Conservation (phyloP, 1,140 invertebrate genomes). For the Thereuonema tuberculata region DNA sequence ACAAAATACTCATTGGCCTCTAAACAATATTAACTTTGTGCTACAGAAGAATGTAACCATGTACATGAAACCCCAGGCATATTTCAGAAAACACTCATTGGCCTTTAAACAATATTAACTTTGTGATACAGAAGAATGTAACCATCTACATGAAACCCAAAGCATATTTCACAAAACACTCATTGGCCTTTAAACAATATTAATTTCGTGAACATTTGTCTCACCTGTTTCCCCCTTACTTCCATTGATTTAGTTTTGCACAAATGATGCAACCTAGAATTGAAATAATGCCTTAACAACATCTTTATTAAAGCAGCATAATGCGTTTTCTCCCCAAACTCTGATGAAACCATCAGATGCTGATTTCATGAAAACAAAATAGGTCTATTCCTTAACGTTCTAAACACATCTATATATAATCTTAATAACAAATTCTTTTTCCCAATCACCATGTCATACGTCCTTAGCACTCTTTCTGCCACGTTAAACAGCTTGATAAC, state of each 20-base stretch:
- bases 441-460: not conserved
- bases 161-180: no score
- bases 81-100: no score
- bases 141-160: no score
- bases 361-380: not conserved
- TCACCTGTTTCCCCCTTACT: not conserved
- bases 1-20: no score
- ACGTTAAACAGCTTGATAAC: not conserved
- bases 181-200: not conserved
- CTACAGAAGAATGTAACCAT: no score
- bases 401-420: not conserved
- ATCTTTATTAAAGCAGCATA: not conserved
- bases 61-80: no score
- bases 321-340: not conserved
- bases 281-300: not conserved
- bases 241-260: not conserved
- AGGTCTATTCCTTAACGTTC: not conserved
- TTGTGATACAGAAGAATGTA: no score
- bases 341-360: not conserved
- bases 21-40: no score
- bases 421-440: not conserved
- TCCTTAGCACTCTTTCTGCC: not conserved
- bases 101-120: no score
- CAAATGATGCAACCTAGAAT: not conserved
- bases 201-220: not conserved